phyloP scores from a whole-genome alignment of 1,140 invertebrate species.

The Drosophila gunungcola region DNA sequence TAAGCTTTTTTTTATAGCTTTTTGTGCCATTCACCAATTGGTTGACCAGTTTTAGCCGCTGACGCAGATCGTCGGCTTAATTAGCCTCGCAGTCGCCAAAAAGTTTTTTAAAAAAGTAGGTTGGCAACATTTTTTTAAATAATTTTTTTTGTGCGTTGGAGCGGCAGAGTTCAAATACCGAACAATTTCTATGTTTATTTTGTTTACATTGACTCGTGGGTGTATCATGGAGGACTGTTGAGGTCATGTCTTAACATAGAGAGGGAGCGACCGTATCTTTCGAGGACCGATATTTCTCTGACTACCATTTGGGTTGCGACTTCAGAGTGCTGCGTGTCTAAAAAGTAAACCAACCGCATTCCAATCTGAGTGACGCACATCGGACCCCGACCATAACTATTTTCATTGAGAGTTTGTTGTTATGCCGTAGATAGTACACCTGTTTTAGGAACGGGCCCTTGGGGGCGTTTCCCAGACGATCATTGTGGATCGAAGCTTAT shows the following conservation, averaged over 20 bases:
- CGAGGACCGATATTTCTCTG: constrained; percentile 5
- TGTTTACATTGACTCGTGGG: constrained; percentile 51
- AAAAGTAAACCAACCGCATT: constrained; percentile 70
- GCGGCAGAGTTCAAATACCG: constrained; percentile 43
- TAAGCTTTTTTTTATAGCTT: background rate
- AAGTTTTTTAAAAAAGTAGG: constrained; percentile 35
- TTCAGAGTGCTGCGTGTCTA: constrained; percentile 11
- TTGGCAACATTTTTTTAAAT: constrained; percentile 33
- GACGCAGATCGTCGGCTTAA: constrained; percentile 53
- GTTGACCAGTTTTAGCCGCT: constrained; percentile 48
- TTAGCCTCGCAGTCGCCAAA: constrained; percentile 44
- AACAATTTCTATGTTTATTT: constrained; percentile 46
- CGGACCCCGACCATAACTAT: constrained; percentile 23
- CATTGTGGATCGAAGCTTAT: constrained; percentile 3
- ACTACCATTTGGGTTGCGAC: constrained; percentile 19
- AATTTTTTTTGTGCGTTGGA: background rate
- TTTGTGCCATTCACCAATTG: constrained; percentile 46
- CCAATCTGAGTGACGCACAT: constrained; percentile 65
- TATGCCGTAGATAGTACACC: constrained; percentile 32
- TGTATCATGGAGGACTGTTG: constrained; percentile 32
- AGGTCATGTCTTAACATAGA: constrained; percentile 58
- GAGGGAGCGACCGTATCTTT: background rate
- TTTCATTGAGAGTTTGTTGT: constrained; percentile 47
- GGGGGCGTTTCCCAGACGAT: constrained; percentile 17
- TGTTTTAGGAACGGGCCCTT: constrained; percentile 31